Base-by-base conservation (phyloP, 1,140 invertebrate genomes). In the Nasonia vitripennis region DNA sequence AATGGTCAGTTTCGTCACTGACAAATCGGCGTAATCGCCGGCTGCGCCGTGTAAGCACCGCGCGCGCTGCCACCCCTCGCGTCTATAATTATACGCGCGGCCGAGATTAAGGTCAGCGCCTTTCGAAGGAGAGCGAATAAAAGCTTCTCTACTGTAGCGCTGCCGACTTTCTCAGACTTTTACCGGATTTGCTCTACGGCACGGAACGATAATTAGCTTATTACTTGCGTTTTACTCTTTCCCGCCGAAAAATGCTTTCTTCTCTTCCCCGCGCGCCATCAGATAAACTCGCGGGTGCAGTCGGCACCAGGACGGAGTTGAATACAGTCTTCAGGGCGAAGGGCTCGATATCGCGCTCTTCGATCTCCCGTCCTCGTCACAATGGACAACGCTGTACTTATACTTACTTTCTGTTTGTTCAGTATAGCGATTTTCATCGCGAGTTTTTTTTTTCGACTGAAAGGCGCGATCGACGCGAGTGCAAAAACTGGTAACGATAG, bases 111-210 rank as follows among this genome's bases (percentile, higher is more conserved):
- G 62, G 17, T 80, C 78, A 70, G 78, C 78, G 34, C 34, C 78
- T 80, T n/a, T 34, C 48, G 20, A 80, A 41, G 34, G 27, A 45
- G 51, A 41, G 27, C 68, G 11, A 31, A 71, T 62, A 62, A 20
- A 62, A n/a, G 55, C 55, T 14, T 62, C 55, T 27, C 27, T 27
- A 27, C 27, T 27, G 27, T 27, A 27, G 27, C 17, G 14, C 68
- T 31, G n/a, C 23, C 17, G 68, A n/a, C 51, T 71, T 71, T 27
- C 23, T 71, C 27, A 31, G 68, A 75, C 37, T 75, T 9, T 75
- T n/a, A 45, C 31, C 73, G 37, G 37, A 75, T 37, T 20, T 75
- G 5, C 10, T 17, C 17, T 89, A 89, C 90, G 84, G 88, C 79
- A n/a, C 20, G 55, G 20, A 83, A 78, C n/a, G 78, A 78, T 23